A percentile compares a stretch with the other conserved stretches of the same genome.
These are phyloP conservation scores for Indicator maculatus DNA, from an alignment of 2,113 vertebrate species.

Conservation along the genomic window DNA sequence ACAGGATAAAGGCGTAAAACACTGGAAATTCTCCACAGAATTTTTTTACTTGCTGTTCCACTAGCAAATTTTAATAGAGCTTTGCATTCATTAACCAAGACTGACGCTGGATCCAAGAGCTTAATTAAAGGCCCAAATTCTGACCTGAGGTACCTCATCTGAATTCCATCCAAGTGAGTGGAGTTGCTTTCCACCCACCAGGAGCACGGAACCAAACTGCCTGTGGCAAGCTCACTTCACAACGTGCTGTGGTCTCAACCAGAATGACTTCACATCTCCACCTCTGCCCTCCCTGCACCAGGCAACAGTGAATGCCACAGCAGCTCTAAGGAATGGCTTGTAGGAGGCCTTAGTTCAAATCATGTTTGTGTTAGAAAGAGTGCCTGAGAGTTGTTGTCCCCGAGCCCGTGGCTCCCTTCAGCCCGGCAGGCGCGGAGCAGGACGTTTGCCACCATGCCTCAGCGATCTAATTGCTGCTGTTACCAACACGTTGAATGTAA, in stretches of 20 bases:
- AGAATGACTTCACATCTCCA: not conserved
- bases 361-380: not conserved
- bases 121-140: not conserved
- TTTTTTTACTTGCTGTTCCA: not conserved
- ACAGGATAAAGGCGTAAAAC: not conserved
- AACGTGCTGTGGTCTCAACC: not conserved
- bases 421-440: not conserved
- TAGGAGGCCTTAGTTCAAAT: not conserved
- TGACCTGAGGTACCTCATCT: not conserved
- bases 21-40: not conserved
- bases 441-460: constrained; percentile 5
- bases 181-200: not conserved
- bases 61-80: not conserved
- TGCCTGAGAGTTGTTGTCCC: not conserved
- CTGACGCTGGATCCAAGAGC: not conserved
- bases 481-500: constrained; percentile 15
- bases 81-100: not conserved
- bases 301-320: not conserved
- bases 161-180: not conserved
- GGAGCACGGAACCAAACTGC: not conserved
- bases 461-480: constrained; percentile 36
- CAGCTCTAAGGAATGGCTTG: not conserved
- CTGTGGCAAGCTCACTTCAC: not conserved
- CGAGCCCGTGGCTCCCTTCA: not conserved
- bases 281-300: not conserved